phyloP scores from a whole-genome alignment of 2,113 vertebrate species.

The Neodontobutis hainanensis region DNA sequence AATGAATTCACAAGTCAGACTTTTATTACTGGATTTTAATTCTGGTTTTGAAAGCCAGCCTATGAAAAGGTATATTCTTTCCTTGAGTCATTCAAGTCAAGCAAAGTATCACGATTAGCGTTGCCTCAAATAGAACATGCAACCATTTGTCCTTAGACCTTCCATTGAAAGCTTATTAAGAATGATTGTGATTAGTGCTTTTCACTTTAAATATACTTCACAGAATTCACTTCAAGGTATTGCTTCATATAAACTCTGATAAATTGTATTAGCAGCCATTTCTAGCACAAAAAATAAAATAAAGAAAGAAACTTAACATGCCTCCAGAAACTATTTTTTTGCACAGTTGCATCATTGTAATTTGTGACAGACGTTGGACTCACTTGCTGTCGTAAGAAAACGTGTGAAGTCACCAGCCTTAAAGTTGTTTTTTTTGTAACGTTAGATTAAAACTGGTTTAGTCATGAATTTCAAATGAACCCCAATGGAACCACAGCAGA shows the following conservation, averaged over 20 bases:
- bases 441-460: constrained; percentile 4
- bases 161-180: not conserved
- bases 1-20: no score
- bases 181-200: not conserved
- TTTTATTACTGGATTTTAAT: no score
- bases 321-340: no score
- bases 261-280: not conserved
- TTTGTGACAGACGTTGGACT: not conserved
- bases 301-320: not conserved
- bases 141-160: not conserved
- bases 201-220: not conserved
- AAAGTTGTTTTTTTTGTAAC: not conserved
- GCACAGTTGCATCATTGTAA: not conserved
- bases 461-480: constrained; percentile 4
- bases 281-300: not conserved
- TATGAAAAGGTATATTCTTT: no score
- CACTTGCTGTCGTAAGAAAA: not conserved
- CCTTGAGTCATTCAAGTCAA: no score
- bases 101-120: no score
- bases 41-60: no score
- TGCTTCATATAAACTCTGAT: not conserved
- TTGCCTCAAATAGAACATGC: no score
- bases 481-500: constrained; percentile 15
- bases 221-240: not conserved
- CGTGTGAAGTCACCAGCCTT: constrained; percentile 2